Conservation (phyloP, 1,140 invertebrate species). For the Drosophila funebris region DNA sequence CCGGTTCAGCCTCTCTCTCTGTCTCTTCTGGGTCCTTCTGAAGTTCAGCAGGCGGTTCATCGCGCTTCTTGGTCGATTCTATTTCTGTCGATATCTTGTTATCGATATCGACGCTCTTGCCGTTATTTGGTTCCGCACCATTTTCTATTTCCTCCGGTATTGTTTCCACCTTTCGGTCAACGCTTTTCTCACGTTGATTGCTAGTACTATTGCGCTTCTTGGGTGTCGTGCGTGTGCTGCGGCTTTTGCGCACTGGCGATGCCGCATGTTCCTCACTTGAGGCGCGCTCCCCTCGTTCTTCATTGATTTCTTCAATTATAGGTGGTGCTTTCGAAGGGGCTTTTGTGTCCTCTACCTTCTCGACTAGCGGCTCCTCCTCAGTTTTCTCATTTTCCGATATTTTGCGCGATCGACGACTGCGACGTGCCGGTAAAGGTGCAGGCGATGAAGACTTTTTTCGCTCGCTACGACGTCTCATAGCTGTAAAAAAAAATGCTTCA, state of each 20-base stretch:
- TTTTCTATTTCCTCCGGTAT: conserved; percentile 70
- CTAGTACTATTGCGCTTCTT: conserved; percentile 52
- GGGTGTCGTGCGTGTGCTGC: conserved; percentile 59
- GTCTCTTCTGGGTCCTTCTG: conserved; percentile 13
- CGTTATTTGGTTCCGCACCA: conserved; percentile 27
- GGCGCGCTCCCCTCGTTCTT: conserved; percentile 39
- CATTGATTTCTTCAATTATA: conserved; percentile 56
- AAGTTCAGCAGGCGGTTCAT: not conserved
- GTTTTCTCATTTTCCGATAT: conserved; percentile 63
- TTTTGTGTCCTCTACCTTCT: conserved; percentile 51
- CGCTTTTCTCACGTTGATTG: conserved; percentile 45
- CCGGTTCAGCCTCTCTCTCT: not conserved
- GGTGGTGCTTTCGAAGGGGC: not conserved
- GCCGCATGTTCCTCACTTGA: conserved; percentile 62
- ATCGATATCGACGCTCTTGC: conserved; percentile 41
- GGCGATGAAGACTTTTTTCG: conserved; percentile 79
- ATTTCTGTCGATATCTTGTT: conserved; percentile 25
- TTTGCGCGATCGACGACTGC: conserved; percentile 68
- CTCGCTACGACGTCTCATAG: conserved; percentile 80
- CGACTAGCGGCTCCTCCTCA: conserved; percentile 49
- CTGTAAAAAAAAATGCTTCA: conserved; percentile 35
- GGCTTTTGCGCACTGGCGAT: conserved; percentile 69
- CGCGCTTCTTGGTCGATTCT: conserved; percentile 8
- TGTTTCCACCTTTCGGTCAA: conserved; percentile 62
- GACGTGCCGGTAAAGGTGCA: conserved; percentile 64